Evolutionary conservation across 2,113 vertebrate species (phyloP).

Genomic region (Aspidoscelis tigris): DNA sequence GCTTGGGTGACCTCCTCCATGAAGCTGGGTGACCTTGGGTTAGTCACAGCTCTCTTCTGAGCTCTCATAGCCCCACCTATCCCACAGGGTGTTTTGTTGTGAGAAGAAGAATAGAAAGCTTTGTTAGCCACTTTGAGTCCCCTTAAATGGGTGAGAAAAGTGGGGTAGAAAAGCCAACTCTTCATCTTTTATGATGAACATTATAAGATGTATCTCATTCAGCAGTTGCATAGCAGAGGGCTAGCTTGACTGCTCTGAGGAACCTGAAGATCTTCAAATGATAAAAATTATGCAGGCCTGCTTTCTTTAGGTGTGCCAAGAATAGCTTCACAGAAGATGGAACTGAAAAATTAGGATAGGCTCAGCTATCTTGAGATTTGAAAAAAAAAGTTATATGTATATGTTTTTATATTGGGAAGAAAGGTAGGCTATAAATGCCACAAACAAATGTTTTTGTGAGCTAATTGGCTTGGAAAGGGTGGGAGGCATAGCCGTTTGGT

Average conservation of each 20-base stretch:
- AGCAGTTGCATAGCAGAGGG: not conserved
- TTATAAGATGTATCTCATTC: not conserved
- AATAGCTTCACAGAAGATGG: not conserved
- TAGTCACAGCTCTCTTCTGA: too few species aligned
- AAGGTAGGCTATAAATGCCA: too few species aligned
- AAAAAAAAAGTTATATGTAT: not conserved
- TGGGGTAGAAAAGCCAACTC: too few species aligned
- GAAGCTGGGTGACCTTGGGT: too few species aligned
- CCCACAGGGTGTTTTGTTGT: too few species aligned
- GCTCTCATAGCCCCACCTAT: too few species aligned
- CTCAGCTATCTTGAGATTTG: not conserved
- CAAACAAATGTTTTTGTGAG: too few species aligned
- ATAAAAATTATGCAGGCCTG: not conserved
- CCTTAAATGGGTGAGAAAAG: too few species aligned
- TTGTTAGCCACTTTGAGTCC: too few species aligned
- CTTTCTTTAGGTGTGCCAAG: not conserved
- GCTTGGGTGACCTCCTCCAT: too few species aligned
- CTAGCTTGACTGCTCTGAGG: not conserved
- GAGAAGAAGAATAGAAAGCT: too few species aligned
- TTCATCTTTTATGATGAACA: not conserved
- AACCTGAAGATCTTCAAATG: not conserved
- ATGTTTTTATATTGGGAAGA: too few species aligned
- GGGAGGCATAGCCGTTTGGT: slow-evolving; percentile 17
- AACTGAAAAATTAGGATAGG: not conserved
- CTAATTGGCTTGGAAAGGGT: slow-evolving; percentile 21